Evolutionary conservation across 2,113 vertebrate genomes (phyloP).

Genomic region (Oplegnathus fasciatus): DNA sequence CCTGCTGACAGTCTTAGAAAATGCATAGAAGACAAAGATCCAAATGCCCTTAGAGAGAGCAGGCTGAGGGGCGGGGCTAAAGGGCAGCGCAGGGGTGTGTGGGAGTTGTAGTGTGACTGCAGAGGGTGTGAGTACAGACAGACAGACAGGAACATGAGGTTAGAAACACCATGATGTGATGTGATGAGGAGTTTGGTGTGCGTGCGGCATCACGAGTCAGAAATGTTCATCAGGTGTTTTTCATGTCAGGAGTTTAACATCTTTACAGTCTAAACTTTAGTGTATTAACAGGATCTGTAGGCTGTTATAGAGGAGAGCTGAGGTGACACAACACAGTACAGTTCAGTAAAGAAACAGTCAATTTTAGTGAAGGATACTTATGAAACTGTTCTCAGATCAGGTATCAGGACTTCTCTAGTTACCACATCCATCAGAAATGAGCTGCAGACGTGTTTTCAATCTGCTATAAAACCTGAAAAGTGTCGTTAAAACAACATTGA

Average conservation of each 20-base stretch:
- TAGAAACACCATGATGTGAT: neutral
- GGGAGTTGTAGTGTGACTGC: slow-evolving; percentile 27
- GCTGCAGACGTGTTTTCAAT: too few species aligned
- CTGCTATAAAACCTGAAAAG: too few species aligned
- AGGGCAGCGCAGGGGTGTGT: slow-evolving; percentile 32
- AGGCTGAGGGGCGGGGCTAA: slow-evolving; percentile 54
- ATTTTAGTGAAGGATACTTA: too few species aligned
- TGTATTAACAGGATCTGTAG: too few species aligned
- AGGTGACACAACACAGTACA: too few species aligned
- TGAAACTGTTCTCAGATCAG: too few species aligned
- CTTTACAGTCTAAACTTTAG: neutral
- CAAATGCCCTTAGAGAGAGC: slow-evolving; percentile 41
- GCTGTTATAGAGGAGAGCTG: too few species aligned
- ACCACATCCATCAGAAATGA: too few species aligned
- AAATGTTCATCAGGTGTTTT: neutral
- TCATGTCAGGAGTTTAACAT: neutral
- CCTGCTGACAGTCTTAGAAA: slow-evolving; percentile 44
- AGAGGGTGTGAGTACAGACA: neutral
- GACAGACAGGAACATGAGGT: neutral
- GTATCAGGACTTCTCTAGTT: too few species aligned
- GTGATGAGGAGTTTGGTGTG: neutral
- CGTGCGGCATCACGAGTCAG: too few species aligned
- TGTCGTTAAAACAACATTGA: too few species aligned
- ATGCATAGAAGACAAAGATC: slow-evolving; percentile 69
- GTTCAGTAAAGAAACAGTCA: too few species aligned